Evolutionary conservation across 2,888 invertebrate genomes (phyloP), one percentile per base, ranked within the genome.

Genomic region (Athrips mouffetella): DNA sequence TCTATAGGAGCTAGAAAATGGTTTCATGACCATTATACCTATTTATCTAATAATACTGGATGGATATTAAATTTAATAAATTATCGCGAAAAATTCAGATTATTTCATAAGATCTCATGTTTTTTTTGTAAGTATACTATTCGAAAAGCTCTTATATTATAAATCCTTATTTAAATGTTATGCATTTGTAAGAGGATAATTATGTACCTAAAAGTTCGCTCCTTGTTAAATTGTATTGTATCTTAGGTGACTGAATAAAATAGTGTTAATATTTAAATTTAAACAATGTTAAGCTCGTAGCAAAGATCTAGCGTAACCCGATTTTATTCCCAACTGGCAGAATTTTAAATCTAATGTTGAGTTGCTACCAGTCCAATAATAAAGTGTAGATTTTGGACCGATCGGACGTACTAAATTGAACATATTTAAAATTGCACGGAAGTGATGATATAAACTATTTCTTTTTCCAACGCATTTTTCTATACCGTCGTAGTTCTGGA

Each of bases 41-140:
- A 83, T 80, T 76, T 72, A 76, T 84, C 83, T 86, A 86, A 85
- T 84, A 84, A 87, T 86, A 87, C 83, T 87, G 87, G 86, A 87
- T 85, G 85, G 84, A 86, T 72, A 84, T 80, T 83, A 79, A 77
- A 77, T 82, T 72, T 75, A 79, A 78, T 80, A 80, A 84, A 79
- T 76, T 79, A 79, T 80, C 73, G 81, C 80, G 79, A 80, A 79
- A 76, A 83, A 78, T 80, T 84, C 76, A 65, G 80, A 80, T 75
- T 76, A 79, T 67, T 80, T 86, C 83, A 85, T 86, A 86, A 86
- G 85, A 85, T 80, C 77, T 80, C 76, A 72, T 76, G 63, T 59
- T 73, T 76, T 59, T 73, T 76, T 74, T 81, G 76, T 79, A 78
- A 80, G 81, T 85, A 85, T 84, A 84, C 83, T 82, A 84, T 67